Conservation (phyloP, 2,888 invertebrate species). For the Oligia latruncula region DNA sequence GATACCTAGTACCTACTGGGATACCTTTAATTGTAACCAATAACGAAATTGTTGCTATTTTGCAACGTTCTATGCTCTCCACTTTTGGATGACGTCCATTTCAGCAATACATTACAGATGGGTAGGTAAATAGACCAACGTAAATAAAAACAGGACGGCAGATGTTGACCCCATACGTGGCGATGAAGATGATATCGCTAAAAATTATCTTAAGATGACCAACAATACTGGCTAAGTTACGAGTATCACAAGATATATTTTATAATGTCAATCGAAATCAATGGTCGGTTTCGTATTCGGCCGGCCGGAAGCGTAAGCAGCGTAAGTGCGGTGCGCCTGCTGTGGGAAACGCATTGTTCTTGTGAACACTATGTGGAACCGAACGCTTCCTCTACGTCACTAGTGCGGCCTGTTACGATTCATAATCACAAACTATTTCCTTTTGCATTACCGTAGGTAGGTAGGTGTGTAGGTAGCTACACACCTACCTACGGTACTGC, state of each 20-base stretch:
- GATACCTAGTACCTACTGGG: no score
- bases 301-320: constrained; percentile 62
- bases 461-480: background rate
- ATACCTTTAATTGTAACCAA: background rate
- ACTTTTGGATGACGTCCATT: background rate
- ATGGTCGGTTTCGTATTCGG: constrained; percentile 58
- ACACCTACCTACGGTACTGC: no score
- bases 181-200: background rate
- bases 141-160: background rate
- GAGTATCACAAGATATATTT: constrained; percentile 57
- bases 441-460: constrained; percentile 29
- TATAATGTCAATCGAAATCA: constrained; percentile 62
- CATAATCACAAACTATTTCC: constrained; percentile 63
- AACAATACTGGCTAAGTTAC: background rate
- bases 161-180: background rate
- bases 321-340: constrained; percentile 53
- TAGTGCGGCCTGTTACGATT: constrained; percentile 51
- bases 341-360: constrained; percentile 80
- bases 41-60: background rate
- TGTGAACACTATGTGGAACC: constrained; percentile 70
- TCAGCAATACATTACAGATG: background rate
- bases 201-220: background rate
- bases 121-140: no score
- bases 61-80: background rate
- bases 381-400: constrained; percentile 72